Conservation (phyloP, 1,140 invertebrate genomes). For the Hyphantria cunea region DNA sequence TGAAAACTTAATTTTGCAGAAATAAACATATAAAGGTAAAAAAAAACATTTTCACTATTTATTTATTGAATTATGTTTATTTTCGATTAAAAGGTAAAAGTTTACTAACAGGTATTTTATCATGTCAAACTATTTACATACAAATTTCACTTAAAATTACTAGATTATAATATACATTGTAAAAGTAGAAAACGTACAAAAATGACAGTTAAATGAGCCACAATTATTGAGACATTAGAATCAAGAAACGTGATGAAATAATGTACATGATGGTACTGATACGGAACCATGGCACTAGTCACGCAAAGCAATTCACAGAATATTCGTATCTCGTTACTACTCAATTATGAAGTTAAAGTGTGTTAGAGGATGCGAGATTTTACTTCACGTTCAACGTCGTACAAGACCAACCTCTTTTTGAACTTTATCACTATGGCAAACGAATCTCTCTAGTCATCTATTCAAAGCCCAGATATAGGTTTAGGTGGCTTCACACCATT, state of each 20-base stretch:
- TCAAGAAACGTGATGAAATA: conserved; percentile 26
- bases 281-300: conserved; percentile 10
- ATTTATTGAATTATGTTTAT: no score
- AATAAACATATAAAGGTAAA: no score
- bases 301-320: conserved; percentile 8
- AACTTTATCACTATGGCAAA: no score
- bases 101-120: no score
- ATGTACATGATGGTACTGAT: conserved; percentile 12
- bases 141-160: not conserved
- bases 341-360: conserved; percentile 13
- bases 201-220: conserved; percentile 4
- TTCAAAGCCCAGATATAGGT: no score
- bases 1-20: no score
- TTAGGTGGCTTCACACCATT: no score
- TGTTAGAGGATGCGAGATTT: not conserved
- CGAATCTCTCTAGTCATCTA: no score
- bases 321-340: conserved; percentile 4
- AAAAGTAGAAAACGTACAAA: conserved; percentile 3
- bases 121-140: not conserved
- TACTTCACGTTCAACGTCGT: not conserved
- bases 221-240: conserved; percentile 29
- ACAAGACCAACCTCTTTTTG: no score
- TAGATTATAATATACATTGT: no score
- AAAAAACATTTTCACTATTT: no score
- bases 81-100: no score